A percentile compares a stretch with the other conserved stretches of the same genome.
Conservation (phyloP, 2,888 invertebrate genomes). For the Habroteleia sp. region DNA sequence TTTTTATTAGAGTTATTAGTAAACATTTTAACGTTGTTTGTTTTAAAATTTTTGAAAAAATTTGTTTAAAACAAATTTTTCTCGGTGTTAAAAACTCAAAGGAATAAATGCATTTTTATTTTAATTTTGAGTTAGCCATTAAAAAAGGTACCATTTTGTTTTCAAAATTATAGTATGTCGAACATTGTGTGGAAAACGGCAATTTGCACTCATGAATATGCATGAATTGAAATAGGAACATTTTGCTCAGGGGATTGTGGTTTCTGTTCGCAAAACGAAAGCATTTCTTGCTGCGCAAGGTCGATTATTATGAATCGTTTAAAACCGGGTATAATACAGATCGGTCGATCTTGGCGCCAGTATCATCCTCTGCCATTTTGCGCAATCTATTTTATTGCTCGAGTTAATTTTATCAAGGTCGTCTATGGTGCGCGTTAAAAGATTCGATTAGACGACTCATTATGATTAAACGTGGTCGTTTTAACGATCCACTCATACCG, state of each 20-base stretch:
- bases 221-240: slow-evolving; percentile 25
- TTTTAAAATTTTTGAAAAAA: too few relatives aligned
- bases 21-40: too few relatives aligned
- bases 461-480: slow-evolving; percentile 3
- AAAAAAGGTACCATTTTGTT: too few relatives aligned
- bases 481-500: neutral
- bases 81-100: too few relatives aligned
- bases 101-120: too few relatives aligned
- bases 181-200: neutral
- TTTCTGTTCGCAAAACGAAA: slow-evolving; percentile 26
- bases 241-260: slow-evolving; percentile 15
- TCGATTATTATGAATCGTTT: slow-evolving; percentile 52
- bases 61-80: too few relatives aligned
- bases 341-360: slow-evolving; percentile 38
- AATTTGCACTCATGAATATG: slow-evolving; percentile 15
- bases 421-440: slow-evolving; percentile 12
- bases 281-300: slow-evolving; percentile 56
- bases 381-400: slow-evolving; percentile 37
- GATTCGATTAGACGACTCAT: slow-evolving; percentile 15
- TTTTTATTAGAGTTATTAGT: too few relatives aligned
- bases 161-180: neutral
- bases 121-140: too few relatives aligned
- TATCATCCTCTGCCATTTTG: slow-evolving; percentile 33
- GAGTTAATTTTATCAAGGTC: slow-evolving; percentile 26
- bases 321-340: slow-evolving; percentile 24